Base-by-base conservation (phyloP, 2,888 invertebrate species). In the Octonoba sinensis region DNA sequence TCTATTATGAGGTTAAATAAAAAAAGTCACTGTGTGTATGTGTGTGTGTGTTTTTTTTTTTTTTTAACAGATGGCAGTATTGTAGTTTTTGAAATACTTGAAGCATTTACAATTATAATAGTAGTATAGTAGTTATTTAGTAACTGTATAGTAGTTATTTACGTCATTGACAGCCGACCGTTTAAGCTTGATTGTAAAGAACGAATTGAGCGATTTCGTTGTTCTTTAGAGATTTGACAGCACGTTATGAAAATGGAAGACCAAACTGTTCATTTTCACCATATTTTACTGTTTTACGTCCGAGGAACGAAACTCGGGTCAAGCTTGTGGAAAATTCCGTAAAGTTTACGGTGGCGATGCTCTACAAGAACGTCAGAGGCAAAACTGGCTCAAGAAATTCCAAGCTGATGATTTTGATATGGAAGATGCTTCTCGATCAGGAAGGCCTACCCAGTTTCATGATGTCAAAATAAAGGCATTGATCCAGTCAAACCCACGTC, bases 401-500 rank as follows among this genome's bases (percentile, higher is more conserved):
- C 18, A 8, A 16, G 64, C 64, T 44, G 64, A 46, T 36, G 64
- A 64, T 64, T 64, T 64, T 64, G 0, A 64, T 64, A 18, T 44
- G 15, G n/a, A 64, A 3, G 64, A 46, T 64, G 46, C 64, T 64
- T n/a, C 44, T 64, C 46, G 1, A 2, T 64, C 64, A 46, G 46
- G 3, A 18, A 46, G 18, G 64, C n/a, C n/a, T 44, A 36, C 46
- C 3, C 0, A 18, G 64, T 0, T 46, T 44, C 3, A 44, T 64
- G 44, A 64, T 44, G 64, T 16, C 18, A 64, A 64, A 64, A 44
- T 44, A 64, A 64, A 44, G n/a, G 20, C 18, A 64, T 46, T 64
- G 36, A 1, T 64, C 18, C 15, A 64, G 46, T 64, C n/a, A 18
- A 44, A 44, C 46, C 16, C 18, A 2, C 2, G 4, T 44, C 20